Percentiles rank a stretch among this genome's conserved stretches.
Conservation (phyloP, 2,113 vertebrate species). For the Ammodytes marinus region DNA sequence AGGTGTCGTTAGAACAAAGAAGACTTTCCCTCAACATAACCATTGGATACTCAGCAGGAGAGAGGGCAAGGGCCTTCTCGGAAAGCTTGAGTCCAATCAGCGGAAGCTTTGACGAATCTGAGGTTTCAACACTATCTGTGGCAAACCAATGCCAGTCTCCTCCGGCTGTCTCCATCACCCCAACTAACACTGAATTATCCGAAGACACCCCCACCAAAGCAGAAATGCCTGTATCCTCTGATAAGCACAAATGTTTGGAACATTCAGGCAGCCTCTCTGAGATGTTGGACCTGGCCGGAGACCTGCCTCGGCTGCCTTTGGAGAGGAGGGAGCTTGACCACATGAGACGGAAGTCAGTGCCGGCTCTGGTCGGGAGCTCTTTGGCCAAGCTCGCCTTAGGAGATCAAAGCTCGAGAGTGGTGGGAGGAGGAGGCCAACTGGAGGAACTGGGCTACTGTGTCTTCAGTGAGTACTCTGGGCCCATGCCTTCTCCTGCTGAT, state of each 20-base stretch:
- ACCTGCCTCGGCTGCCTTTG: conserved; percentile 49
- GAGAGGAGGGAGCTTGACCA: conserved; percentile 59
- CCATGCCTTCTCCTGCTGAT: conserved; percentile 81
- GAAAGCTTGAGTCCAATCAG: conserved; percentile 48
- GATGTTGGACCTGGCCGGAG: conserved; percentile 77
- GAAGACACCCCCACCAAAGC: conserved; percentile 9
- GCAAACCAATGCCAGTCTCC: conserved; percentile 29
- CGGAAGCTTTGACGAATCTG: conserved; percentile 58
- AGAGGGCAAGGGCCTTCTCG: conserved; percentile 28
- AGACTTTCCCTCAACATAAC: conserved; percentile 58
- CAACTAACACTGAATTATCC: conserved; percentile 28
- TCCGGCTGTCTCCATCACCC: conserved; percentile 53
- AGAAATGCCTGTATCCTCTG: conserved; percentile 20
- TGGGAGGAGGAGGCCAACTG: conserved; percentile 46
- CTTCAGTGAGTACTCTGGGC: conserved; percentile 73
- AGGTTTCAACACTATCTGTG: conserved; percentile 36
- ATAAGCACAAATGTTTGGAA: conserved; percentile 41
- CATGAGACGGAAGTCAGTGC: conserved; percentile 73
- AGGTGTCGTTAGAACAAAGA: conserved; percentile 49
- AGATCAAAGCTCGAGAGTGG: conserved; percentile 33
- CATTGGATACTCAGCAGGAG: conserved; percentile 25
- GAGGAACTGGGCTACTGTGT: conserved; percentile 77
- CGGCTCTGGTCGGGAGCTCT: conserved; percentile 64
- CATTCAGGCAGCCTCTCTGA: conserved; percentile 65
- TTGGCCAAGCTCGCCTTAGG: conserved; percentile 66